Base-by-base conservation (phyloP, 2,113 vertebrate genomes). In the Xerus inauris region DNA sequence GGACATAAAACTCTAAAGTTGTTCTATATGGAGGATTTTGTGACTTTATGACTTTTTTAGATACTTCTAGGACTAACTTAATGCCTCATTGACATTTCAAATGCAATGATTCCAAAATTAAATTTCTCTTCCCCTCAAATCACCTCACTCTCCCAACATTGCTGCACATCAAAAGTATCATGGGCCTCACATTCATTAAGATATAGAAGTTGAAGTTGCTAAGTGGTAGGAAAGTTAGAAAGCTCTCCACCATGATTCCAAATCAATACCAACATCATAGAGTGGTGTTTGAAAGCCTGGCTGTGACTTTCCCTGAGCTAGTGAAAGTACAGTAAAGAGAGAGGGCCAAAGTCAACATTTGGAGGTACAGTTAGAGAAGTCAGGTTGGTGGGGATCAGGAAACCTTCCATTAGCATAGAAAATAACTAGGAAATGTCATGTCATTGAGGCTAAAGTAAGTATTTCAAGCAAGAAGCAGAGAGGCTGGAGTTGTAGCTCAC, bases 181-280 rank as follows among this genome's bases (percentile, higher is more conserved):
- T 40, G 62, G 51, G 30, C 26, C 30, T 80, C 38, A 81, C 8
- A 71, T 88, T 85, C 51, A 84, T 40, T 64, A 42, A 84, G 19
- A 90, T 57, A 87, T 79, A 84, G 88, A 72, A 79, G 45, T 38
- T 72, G 72, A 97, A 86, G 45, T 83, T 67, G 26, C 35, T 49
- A 82, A 65, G 54, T 51, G 30, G 47, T 67, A 75, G 13, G 11
- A 65, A 90, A 69, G 64, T 45, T 62, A 20, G 14, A 87, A 80
- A 49, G 3, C 0, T 20, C 6, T 10, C n/a, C 72, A n/a, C 51
- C 10, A 38, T 49, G 12, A 65, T 91, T 87, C 16, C 40, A 91
- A 80, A 80, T 67, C 45, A 28, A n/a, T 67, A 71, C 20, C 38
- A 77, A 49, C 32, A n/a, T 45, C 32, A 54, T 9, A 32, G 1